These are phyloP conservation scores for Protaetia brevitarsis DNA, from an alignment of 1,140 invertebrate genomes.

Conservation along the genomic window DNA sequence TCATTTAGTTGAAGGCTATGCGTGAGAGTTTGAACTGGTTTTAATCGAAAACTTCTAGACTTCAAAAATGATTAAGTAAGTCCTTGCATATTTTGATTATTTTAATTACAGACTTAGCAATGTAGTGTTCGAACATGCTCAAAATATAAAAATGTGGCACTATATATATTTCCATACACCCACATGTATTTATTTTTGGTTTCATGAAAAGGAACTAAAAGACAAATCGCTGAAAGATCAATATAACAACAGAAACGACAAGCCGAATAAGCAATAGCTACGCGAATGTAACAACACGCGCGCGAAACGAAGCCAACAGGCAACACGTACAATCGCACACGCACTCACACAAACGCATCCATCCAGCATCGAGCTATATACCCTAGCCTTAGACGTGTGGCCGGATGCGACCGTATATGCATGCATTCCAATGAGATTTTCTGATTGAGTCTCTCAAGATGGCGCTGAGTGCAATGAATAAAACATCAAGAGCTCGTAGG, in stretches of 20 bases:
- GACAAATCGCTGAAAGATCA: background rate
- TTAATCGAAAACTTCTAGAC: too few species aligned
- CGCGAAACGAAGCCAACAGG: background rate
- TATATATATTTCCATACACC: background rate
- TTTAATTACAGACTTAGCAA: too few species aligned
- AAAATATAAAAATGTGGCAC: too few species aligned
- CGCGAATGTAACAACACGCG: constrained; percentile 3
- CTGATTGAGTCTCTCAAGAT: constrained; percentile 47
- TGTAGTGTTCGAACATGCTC: too few species aligned
- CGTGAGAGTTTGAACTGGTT: too few species aligned
- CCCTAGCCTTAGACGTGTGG: constrained; percentile 24
- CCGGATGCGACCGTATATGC: constrained; percentile 33
- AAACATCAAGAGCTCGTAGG: constrained; percentile 48
- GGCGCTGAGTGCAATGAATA: constrained; percentile 48
- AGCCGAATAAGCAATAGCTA: background rate
- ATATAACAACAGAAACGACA: constrained; percentile 10
- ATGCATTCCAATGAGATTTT: constrained; percentile 46
- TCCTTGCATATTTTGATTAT: too few species aligned
- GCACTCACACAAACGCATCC: background rate
- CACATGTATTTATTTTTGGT: background rate
- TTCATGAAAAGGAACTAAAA: background rate
- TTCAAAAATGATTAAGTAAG: too few species aligned
- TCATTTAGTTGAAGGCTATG: too few species aligned
- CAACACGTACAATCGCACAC: background rate
- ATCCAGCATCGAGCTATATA: background rate